phyloP scores from a whole-genome alignment of 2,113 vertebrate genomes.

The Empidonax alnorum region DNA sequence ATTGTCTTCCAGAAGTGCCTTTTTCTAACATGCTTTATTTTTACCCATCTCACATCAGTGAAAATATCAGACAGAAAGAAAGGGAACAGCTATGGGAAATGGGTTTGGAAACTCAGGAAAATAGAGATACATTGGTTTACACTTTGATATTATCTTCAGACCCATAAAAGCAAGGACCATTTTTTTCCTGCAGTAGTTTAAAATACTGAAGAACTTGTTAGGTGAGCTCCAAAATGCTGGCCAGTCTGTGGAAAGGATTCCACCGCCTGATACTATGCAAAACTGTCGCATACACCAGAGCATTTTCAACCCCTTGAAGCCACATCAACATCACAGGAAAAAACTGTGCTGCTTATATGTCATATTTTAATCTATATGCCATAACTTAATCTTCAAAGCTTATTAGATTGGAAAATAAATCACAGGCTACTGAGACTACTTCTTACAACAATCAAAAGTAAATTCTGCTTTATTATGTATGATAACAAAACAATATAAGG shows the following conservation, averaged over 20 bases:
- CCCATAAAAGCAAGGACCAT: not conserved
- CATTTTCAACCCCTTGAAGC: not conserved
- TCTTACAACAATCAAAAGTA: constrained; percentile 21
- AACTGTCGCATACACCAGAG: not conserved
- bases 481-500: not conserved
- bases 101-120: not conserved
- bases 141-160: not conserved
- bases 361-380: not conserved
- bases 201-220: constrained; percentile 11
- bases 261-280: not conserved
- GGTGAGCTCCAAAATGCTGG: not conserved
- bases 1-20: not conserved
- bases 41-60: not conserved
- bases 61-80: not conserved
- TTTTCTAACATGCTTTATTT: not conserved
- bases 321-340: not conserved
- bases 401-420: not conserved
- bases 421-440: not conserved
- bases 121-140: not conserved
- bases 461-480: not conserved
- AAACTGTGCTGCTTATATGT: not conserved
- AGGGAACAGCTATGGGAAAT: not conserved
- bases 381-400: not conserved
- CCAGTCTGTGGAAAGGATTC: not conserved
- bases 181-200: not conserved